Evolutionary conservation across 2,888 invertebrate species (phyloP), one percentile per base, ranked within the genome.

Genomic region (Glaucopsyche alexis): DNA sequence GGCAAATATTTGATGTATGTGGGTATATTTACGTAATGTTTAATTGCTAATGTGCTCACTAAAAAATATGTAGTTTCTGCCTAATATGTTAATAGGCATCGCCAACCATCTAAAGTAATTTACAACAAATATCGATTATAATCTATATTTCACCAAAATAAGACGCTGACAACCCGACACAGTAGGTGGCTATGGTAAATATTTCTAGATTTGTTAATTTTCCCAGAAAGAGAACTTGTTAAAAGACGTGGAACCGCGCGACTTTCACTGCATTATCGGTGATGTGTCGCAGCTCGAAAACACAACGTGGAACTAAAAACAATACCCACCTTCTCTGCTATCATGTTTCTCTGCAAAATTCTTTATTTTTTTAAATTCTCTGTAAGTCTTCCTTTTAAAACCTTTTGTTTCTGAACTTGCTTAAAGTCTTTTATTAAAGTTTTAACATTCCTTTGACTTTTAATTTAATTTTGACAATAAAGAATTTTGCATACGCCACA

Each of bases 241-340:
- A 80, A 89, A 84, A 82, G 92, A 92, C 72, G 89, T 93, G 84
- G 92, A 93, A 81, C 90, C 90, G 74, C 86, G 89, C 75, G 90
- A 91, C 80, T 92, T 92, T 77, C 91, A 92, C 78, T 92, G 90
- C 84, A 88, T 92, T 78, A 90, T 92, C 77, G 91, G 91, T 79
- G 93, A 92, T 79, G 93, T 92, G 78, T 91, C 91, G 73, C 91
- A 88, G 80, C 89, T 91, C 77, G 88, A 91, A 76, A 85, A 81
- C 79, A 78, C 88, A n/a, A 78, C 85, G 78, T 81, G 81, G 84
- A 84, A 76, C 88, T 87, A 78, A 74, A 71, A 74, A 74, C 75
- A 65, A 55, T 74, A 78, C 73, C 76, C 72, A 78, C 80, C 83
- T 80, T 74, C 78, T 75, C 79, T 79, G 83, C 81, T 79, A 81